Percentiles rank a stretch among this genome's conserved stretches.
Conservation (phyloP, 2,888 invertebrate species). For the Ditylenchus weischeri region DNA sequence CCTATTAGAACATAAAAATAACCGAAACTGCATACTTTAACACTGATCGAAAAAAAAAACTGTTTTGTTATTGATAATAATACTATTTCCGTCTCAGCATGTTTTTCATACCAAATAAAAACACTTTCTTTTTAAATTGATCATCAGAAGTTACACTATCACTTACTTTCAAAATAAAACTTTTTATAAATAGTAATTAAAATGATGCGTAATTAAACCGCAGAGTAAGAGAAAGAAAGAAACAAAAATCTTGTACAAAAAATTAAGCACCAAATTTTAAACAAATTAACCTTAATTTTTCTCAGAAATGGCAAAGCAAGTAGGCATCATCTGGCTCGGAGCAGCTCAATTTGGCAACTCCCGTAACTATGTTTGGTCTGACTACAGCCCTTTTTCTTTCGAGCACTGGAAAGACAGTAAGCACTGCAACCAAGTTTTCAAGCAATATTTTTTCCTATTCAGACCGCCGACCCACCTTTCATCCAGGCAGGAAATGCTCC, state of each 20-base stretch:
- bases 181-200: too few species aligned
- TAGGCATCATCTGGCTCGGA: conserved; percentile 50
- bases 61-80: conserved; percentile 1
- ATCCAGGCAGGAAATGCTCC: conserved; percentile 52
- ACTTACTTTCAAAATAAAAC: too few species aligned
- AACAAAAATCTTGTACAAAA: conserved; percentile 2
- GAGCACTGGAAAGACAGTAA: conserved; percentile 49
- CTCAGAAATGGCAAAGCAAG: conserved; percentile 47
- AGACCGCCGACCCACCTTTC: conserved; percentile 46
- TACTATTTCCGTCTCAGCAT: neutral
- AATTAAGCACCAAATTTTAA: neutral
- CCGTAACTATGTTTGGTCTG: conserved; percentile 47
- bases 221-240: neutral
- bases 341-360: conserved; percentile 52
- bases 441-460: conserved; percentile 8
- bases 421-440: conserved; percentile 15
- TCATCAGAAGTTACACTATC: too few species aligned
- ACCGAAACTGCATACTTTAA: neutral
- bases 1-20: too few species aligned
- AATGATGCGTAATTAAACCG: neutral
- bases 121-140: too few species aligned
- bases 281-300: neutral
- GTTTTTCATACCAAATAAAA: neutral
- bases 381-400: conserved; percentile 42
- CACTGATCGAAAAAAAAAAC: neutral